Percentiles rank a stretch among this genome's conserved stretches.
phyloP scores from a whole-genome alignment of 2,113 vertebrate genomes.

The Bos taurus region DNA sequence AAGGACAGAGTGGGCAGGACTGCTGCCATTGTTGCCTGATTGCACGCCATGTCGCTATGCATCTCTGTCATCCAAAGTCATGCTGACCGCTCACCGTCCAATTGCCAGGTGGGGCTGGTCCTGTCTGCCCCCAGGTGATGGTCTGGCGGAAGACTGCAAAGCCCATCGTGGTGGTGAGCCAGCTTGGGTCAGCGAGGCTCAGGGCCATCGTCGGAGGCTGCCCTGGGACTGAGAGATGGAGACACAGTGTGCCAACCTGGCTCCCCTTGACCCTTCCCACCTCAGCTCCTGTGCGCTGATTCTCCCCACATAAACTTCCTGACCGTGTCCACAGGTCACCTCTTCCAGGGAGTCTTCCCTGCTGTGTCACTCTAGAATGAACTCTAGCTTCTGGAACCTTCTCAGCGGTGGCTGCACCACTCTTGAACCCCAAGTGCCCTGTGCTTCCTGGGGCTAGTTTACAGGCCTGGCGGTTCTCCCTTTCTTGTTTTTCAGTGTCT shows the following conservation, averaged over 20 bases:
- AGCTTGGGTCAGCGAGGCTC: background rate
- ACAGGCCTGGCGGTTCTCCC: background rate
- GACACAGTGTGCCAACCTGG: background rate
- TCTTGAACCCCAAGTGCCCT: background rate
- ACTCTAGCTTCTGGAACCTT: background rate
- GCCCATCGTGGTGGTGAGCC: background rate
- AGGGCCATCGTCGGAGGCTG: rapidly evolving
- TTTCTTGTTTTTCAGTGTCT: rapidly evolving
- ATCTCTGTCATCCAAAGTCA: background rate
- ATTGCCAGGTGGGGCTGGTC: background rate
- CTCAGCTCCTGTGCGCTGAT: rapidly evolving
- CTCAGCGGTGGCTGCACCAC: background rate
- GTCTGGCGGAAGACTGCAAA: background rate
- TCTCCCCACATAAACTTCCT: background rate
- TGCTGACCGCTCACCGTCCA: rapidly evolving
- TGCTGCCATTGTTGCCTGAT: rapidly evolving
- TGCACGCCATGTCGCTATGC: rapidly evolving
- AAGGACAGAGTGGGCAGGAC: background rate
- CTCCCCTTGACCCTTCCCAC: background rate
- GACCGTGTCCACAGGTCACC: background rate
- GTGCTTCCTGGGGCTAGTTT: background rate
- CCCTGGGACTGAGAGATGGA: background rate
- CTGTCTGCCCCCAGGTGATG: background rate
- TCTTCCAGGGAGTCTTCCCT: background rate
- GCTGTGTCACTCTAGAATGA: background rate